These are phyloP conservation scores for Propithecus deckenii DNA, from an alignment of 2,797 vertebrate genomes.

Conservation along the genomic window DNA sequence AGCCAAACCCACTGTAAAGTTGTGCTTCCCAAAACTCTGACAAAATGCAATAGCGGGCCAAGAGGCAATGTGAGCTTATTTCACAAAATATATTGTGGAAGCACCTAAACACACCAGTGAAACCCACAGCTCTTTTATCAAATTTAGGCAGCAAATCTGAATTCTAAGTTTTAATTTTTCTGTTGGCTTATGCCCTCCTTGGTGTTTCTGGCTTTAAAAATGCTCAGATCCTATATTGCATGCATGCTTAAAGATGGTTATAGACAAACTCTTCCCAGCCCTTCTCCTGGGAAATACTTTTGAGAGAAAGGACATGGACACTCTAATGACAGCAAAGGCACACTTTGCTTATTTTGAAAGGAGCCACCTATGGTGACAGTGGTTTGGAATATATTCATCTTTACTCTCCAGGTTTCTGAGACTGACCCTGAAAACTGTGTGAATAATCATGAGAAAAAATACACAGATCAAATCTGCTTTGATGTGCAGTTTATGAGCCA, in stretches of 20 bases:
- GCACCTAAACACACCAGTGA: background rate
- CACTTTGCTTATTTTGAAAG: constrained; percentile 28
- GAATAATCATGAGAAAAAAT: constrained; percentile 28
- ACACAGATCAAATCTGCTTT: background rate
- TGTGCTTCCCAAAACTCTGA: background rate
- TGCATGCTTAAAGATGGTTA: background rate
- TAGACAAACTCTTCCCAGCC: background rate
- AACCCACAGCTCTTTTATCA: background rate
- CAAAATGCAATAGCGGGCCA: background rate
- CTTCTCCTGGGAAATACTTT: constrained; percentile 8
- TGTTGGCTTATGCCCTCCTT: background rate
- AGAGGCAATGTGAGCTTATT: background rate
- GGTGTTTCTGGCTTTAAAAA: background rate
- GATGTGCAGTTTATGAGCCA: constrained; percentile 7
- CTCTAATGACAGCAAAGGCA: background rate
- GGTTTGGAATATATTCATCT: background rate
- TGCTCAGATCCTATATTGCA: background rate
- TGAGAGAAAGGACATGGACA: background rate
- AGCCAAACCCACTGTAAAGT: background rate
- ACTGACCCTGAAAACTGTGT: background rate
- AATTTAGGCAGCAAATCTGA: background rate
- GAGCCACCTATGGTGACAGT: background rate
- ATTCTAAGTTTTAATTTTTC: background rate
- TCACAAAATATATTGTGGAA: background rate
- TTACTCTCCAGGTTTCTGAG: constrained; percentile 32